Base-by-base conservation (phyloP, 2,113 vertebrate genomes). In the Periophthalmus modestus region DNA sequence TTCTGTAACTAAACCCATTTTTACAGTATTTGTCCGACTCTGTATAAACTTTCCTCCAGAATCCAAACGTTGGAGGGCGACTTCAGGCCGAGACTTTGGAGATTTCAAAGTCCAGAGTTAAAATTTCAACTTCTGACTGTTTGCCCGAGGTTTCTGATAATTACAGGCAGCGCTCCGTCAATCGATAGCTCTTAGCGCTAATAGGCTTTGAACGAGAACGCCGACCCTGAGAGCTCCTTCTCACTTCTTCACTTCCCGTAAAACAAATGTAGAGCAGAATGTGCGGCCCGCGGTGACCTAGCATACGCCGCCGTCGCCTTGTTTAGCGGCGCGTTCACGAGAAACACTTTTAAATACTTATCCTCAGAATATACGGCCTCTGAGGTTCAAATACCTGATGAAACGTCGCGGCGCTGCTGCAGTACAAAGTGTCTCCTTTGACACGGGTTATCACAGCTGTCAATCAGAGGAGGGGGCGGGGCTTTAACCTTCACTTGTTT, bases 401-500 rank as follows among this genome's bases (percentile, higher is more conserved):
- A 34, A 19, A 21, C 34, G 2, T n/a, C n/a, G 62, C 34, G 19
- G 21, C 21, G 62, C 34, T 5, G 34, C 34, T 7, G 5, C 57
- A 43, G 62, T 39, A 39, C 34, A 65, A 65, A 65, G 19, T 4
- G 62, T 65, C 62, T 21, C 39, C 62, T 65, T 39, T 65, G 62
- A 39, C 28, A 48, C 73, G 7, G 19, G 62, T 34, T 65, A 34
- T 65, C 62, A 12, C 34, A 7, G 62, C 34, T 65, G 62, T 43
- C 62, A 39, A 36, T 65, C 62, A 21, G 4, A 5, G 19, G 18
- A 12, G 62, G 43, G 62, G 62, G 62, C 62, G 62, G 62, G 62
- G 34, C 18, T 65, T 39, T 65, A 65, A 65, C 62, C 62, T 65
- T 65, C 62, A 43, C 19, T 47, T 59, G 62, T 65, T 43, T 39